Percentiles rank a stretch among this genome's conserved stretches.
Evolutionary conservation across 2,113 vertebrate genomes (phyloP).

Genomic region (Melanocharis versteri): DNA sequence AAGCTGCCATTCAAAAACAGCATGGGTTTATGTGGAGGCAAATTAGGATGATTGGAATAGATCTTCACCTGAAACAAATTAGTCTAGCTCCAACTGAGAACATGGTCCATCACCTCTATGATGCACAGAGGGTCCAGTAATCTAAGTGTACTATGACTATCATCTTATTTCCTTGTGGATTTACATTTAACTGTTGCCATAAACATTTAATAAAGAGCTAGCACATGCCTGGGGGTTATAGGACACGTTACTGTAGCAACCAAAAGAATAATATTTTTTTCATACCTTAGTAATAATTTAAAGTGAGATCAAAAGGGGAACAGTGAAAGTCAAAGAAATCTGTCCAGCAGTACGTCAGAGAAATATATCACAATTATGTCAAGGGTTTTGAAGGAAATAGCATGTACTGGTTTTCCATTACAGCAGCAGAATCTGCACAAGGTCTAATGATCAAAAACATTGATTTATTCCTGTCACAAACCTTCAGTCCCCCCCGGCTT

Average conservation of each 20-base stretch:
- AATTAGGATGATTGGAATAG: background rate
- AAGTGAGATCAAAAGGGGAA: background rate
- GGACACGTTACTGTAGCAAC: background rate
- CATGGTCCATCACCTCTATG: background rate
- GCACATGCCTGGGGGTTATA: background rate
- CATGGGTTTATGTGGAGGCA: background rate
- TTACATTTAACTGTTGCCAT: background rate
- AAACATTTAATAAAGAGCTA: background rate
- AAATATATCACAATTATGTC: background rate
- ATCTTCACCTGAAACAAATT: background rate
- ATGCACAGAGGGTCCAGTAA: background rate
- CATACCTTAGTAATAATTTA: background rate
- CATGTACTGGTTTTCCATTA: background rate
- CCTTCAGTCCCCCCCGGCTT: background rate
- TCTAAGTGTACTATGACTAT: background rate
- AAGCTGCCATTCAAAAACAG: background rate
- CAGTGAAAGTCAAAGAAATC: background rate
- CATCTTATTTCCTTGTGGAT: background rate
- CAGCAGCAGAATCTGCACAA: slow-evolving; percentile 16
- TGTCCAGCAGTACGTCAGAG: background rate
- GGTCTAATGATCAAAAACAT: slow-evolving; percentile 54
- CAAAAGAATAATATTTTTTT: background rate
- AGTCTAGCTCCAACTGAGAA: background rate
- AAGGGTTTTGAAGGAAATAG: slow-evolving; percentile 24
- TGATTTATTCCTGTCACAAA: slow-evolving; percentile 57